Percentiles rank a stretch among this genome's conserved stretches.
phyloP scores from a whole-genome alignment of 1,140 invertebrate genomes.

The Drosophila rufa region DNA sequence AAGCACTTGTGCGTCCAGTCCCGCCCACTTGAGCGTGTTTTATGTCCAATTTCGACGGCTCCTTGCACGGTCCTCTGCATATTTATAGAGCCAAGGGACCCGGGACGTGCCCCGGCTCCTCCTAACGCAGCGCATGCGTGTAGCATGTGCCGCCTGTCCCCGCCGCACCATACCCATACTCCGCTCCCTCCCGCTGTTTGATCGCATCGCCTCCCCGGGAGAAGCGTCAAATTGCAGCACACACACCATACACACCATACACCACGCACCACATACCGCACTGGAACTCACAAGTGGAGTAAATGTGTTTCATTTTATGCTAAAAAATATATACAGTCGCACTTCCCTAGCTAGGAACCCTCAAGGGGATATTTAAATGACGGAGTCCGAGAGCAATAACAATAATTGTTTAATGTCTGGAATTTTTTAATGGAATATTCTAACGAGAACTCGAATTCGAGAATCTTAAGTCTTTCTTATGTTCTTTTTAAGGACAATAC shows the following conservation, averaged over 20 bases:
- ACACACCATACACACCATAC: conserved; percentile 14
- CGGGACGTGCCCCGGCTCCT: conserved; percentile 53
- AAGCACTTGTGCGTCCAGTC: conserved; percentile 72
- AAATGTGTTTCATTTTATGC: conserved; percentile 45
- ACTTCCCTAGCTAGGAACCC: conserved; percentile 9
- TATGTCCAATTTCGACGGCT: conserved; percentile 78
- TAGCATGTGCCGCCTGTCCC: conserved; percentile 71
- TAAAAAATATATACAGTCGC: conserved; percentile 27
- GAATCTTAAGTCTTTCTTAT: neutral
- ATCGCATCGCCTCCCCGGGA: conserved; percentile 32
- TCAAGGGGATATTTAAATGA: neutral
- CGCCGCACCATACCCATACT: conserved; percentile 18
- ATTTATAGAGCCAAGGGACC: conserved; percentile 72
- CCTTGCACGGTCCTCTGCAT: conserved; percentile 72
- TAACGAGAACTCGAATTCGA: neutral
- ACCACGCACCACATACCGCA: conserved; percentile 4
- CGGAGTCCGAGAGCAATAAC: neutral
- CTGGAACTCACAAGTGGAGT: conserved; percentile 37
- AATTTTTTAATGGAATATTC: neutral
- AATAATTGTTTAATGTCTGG: neutral
- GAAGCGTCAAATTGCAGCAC: conserved; percentile 72
- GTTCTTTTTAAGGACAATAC: too few species aligned
- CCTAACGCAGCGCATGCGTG: conserved; percentile 75
- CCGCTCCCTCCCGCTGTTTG: conserved; percentile 54
- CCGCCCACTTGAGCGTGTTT: conserved; percentile 79